Evolutionary conservation across 2,888 invertebrate species (phyloP).

Genomic region (Invenusta paracnida): DNA sequence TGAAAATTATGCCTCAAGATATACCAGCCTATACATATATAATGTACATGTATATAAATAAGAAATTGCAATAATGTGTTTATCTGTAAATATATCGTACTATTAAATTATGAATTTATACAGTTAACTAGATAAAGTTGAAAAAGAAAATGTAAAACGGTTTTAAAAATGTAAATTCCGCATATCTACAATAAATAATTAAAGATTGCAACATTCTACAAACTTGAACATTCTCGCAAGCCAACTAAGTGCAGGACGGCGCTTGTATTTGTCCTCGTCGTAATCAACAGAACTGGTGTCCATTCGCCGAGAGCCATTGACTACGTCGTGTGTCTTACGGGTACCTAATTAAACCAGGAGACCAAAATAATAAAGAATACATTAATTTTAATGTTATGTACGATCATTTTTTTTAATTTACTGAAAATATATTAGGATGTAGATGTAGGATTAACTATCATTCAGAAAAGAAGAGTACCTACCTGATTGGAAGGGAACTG

Average conservation of each 20-base stretch:
- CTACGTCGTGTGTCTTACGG: neutral
- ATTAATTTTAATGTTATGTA: neutral
- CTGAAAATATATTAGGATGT: no score
- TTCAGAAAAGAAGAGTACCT: neutral
- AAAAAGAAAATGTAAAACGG: no score
- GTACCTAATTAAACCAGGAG: neutral
- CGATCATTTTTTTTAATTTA: neutral
- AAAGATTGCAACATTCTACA: no score
- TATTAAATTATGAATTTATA: no score
- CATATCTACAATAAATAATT: no score
- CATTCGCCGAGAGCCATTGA: neutral
- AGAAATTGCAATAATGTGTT: no score
- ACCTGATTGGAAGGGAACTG: neutral
- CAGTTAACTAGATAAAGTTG: no score
- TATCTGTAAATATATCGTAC: no score
- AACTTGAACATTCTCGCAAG: neutral
- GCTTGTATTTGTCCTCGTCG: neutral
- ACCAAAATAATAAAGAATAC: neutral
- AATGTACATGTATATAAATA: no score
- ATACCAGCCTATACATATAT: no score
- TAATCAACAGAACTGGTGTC: neutral
- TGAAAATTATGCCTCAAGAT: no score
- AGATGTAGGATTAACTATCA: neutral
- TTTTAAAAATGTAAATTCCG: no score
- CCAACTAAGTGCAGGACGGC: neutral